A percentile compares a stretch with the other conserved stretches of the same genome.
Evolutionary conservation across 2,797 vertebrate genomes (phyloP).

Genomic region (Crax fasciolata): DNA sequence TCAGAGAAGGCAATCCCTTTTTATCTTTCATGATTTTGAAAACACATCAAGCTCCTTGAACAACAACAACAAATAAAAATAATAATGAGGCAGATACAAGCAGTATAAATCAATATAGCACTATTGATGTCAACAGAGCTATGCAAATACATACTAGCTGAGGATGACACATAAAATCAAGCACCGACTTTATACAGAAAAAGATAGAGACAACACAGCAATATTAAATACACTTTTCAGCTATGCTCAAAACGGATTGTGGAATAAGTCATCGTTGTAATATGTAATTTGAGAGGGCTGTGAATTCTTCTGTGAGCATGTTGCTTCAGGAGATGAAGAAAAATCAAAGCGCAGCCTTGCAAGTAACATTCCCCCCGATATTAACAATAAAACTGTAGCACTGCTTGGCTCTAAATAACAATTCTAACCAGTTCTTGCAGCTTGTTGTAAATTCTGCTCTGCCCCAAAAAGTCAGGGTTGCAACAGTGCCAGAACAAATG

Average conservation of each 20-base stretch:
- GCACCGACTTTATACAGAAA: slow-evolving; percentile 47
- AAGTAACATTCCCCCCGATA: slow-evolving; percentile 45
- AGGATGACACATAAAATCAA: slow-evolving; percentile 64
- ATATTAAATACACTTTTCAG: slow-evolving; percentile 64
- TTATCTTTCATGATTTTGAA: slow-evolving; percentile 24
- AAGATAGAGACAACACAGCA: slow-evolving; percentile 53
- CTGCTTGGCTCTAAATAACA: slow-evolving; percentile 46
- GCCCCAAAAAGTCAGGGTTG: not conserved
- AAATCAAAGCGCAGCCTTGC: slow-evolving; percentile 60
- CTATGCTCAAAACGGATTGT: slow-evolving; percentile 48
- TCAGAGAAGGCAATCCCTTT: slow-evolving; percentile 28
- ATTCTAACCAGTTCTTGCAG: slow-evolving; percentile 23
- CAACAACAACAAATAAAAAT: slow-evolving; percentile 30
- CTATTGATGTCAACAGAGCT: slow-evolving; percentile 45
- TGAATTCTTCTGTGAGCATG: slow-evolving; percentile 57
- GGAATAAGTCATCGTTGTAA: slow-evolving; percentile 57
- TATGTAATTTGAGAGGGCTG: slow-evolving; percentile 61
- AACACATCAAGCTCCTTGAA: slow-evolving; percentile 2
- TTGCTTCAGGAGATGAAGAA: slow-evolving; percentile 53
- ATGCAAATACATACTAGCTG: slow-evolving; percentile 58
- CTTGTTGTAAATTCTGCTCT: slow-evolving; percentile 34
- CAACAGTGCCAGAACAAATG: not conserved
- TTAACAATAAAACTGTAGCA: slow-evolving; percentile 46
- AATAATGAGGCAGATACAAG: slow-evolving; percentile 37
- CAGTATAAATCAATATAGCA: slow-evolving; percentile 55